Base-by-base conservation (phyloP, 2,888 invertebrate species). In the Phragmatobia fuliginosa region DNA sequence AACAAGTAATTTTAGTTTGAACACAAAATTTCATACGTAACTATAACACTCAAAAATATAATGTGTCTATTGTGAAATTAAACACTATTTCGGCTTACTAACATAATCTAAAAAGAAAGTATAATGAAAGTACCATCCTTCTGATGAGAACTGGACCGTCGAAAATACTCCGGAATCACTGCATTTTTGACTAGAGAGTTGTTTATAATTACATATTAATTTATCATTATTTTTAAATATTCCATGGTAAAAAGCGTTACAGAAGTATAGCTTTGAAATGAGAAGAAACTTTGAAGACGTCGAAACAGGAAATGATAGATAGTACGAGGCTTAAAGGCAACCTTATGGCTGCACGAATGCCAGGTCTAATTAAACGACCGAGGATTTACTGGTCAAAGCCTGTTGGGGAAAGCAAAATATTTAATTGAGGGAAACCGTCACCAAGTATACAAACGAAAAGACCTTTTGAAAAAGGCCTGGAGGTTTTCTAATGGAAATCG, bases 41-140 rank as follows among this genome's bases (percentile, higher is more conserved):
- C 1, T 21, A 45, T 21, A 45, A 21, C 45, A 14, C 38, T 38
- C 3, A 45, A 45, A 21, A 6, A 21, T 45, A 45, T 21, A 21
- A 18, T 10, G 31, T 32, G 10, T 21, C 21, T 59, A 32, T 32
- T 21, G 10, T 59, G 32, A 59, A 59, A 31, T 31, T 59, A 21
- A 18, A 32, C 21, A 59, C 32, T 21, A 32, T 32, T 59, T 31
- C 21, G 32, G 1, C 59, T 2, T 5, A 58, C 58, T 7, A 8
- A 41, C 28, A 41, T 38, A 38, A 38, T 25, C 7, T 28, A 38
- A 21, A 62, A 62, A 41, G 62, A 62, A 62, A 41, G 62, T 62
- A 28, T 28, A 41, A 56, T 28, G 52, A 56, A 56, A 63, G 45
- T 31, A 32, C 21, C 18, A 38, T 62, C 41, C 61, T 62, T 5